A percentile compares a stretch with the other conserved stretches of the same genome.
Evolutionary conservation across 1,140 invertebrate species (phyloP).

Genomic region (Oryctes rhinoceros): DNA sequence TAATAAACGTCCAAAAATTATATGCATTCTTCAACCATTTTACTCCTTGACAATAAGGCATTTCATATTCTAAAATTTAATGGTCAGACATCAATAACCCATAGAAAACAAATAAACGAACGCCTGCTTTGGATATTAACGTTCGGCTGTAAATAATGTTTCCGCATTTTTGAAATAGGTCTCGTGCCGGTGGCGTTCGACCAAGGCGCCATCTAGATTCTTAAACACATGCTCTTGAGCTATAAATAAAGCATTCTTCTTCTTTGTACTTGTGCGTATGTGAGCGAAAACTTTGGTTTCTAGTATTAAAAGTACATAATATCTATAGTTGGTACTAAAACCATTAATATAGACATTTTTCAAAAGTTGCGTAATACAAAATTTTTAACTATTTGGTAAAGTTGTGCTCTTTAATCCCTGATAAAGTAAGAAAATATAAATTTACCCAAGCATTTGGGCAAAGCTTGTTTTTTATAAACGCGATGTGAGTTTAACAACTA

Average conservation of each 20-base stretch:
- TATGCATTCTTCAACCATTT: not conserved
- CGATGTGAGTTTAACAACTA: too few species aligned
- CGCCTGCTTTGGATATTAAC: slow-evolving; percentile 9
- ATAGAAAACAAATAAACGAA: slow-evolving; percentile 9
- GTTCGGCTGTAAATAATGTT: not conserved
- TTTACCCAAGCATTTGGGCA: too few species aligned
- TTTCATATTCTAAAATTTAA: not conserved
- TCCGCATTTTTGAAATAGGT: slow-evolving; percentile 31
- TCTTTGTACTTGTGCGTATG: not conserved
- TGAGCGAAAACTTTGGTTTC: not conserved
- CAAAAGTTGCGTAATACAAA: not conserved
- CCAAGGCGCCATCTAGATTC: not conserved
- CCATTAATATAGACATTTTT: not conserved
- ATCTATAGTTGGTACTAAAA: not conserved
- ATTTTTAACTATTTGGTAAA: not conserved
- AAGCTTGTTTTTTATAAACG: too few species aligned
- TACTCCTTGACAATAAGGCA: not conserved
- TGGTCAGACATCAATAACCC: not conserved
- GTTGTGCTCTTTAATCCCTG: too few species aligned
- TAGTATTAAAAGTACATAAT: not conserved
- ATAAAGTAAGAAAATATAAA: too few species aligned
- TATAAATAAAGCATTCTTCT: slow-evolving; percentile 19
- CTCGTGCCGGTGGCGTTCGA: not conserved
- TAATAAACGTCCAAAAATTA: not conserved
- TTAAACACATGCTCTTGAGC: not conserved